Conservation (phyloP, 1,140 invertebrate genomes). For the Asobara japonica region DNA sequence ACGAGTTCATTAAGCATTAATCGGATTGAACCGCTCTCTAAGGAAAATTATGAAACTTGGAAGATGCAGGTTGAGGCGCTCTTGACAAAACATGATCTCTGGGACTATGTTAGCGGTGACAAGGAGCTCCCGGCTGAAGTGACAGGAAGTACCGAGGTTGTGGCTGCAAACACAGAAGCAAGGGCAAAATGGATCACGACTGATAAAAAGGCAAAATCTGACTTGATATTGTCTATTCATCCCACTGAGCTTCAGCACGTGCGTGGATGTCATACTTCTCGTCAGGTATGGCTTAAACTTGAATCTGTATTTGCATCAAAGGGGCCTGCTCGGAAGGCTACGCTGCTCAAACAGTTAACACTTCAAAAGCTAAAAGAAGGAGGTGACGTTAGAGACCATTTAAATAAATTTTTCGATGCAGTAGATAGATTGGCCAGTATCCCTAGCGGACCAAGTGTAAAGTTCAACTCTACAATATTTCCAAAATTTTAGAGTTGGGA, state of each 20-base stretch:
- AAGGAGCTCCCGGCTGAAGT: too few relatives aligned
- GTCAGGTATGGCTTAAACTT: constrained; percentile 39
- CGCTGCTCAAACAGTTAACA: constrained; percentile 42
- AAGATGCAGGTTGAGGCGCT: constrained; percentile 38
- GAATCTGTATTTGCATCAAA: constrained; percentile 39
- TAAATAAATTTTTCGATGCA: constrained; percentile 45
- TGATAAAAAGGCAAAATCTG: constrained; percentile 40
- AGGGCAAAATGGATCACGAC: constrained; percentile 23
- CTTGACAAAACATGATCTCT: constrained; percentile 32
- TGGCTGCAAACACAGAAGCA: too few relatives aligned
- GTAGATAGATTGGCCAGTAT: too few relatives aligned
- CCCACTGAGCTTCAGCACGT: constrained; percentile 38
- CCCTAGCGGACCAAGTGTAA: too few relatives aligned
- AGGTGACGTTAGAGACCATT: constrained; percentile 35
- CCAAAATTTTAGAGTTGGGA: too few relatives aligned
- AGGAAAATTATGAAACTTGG: constrained; percentile 39
- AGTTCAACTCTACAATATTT: too few relatives aligned
- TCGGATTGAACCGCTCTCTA: neutral
- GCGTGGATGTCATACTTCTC: constrained; percentile 29
- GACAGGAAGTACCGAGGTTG: neutral
- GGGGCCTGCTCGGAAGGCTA: constrained; percentile 43
- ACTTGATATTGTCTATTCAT: constrained; percentile 37
- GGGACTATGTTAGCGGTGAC: constrained; percentile 41
- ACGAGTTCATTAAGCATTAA: neutral
- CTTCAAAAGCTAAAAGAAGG: constrained; percentile 36